phyloP scores from a whole-genome alignment of 2,113 vertebrate species.

The Pheucticus melanocephalus region DNA sequence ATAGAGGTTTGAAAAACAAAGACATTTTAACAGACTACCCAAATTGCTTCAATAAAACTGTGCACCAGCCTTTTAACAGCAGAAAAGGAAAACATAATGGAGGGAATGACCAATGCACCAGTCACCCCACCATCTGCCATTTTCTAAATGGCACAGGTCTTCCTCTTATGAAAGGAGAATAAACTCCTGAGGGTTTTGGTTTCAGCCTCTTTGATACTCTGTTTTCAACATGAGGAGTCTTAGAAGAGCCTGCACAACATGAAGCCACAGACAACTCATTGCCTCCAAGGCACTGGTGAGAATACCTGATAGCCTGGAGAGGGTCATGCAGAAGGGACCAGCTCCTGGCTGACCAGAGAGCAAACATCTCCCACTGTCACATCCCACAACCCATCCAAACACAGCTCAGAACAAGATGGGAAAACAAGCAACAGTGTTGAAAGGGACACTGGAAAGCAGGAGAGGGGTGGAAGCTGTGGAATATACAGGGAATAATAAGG shows the following conservation, averaged over 20 bases:
- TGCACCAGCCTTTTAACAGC: neutral
- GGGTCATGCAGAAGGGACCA: neutral
- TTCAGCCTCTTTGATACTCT: neutral
- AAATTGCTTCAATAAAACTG: neutral
- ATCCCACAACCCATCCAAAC: neutral
- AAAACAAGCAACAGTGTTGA: neutral
- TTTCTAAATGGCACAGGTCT: neutral
- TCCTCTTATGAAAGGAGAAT: neutral
- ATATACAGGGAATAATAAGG: neutral
- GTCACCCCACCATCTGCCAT: neutral
- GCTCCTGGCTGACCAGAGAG: neutral
- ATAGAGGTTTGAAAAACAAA: neutral
- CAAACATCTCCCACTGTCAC: neutral
- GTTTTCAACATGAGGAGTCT: neutral
- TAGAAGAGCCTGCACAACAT: neutral
- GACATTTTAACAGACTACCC: neutral
- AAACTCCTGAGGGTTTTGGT: neutral
- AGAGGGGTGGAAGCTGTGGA: neutral
- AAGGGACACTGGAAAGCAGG: neutral
- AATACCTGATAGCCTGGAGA: neutral
- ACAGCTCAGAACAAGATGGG: neutral
- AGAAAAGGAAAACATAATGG: neutral
- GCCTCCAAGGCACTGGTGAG: neutral
- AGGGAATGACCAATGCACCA: neutral
- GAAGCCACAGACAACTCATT: fast-evolving